Evolutionary conservation across 2,888 invertebrate species (phyloP).

Genomic region (Pollenia labialis): DNA sequence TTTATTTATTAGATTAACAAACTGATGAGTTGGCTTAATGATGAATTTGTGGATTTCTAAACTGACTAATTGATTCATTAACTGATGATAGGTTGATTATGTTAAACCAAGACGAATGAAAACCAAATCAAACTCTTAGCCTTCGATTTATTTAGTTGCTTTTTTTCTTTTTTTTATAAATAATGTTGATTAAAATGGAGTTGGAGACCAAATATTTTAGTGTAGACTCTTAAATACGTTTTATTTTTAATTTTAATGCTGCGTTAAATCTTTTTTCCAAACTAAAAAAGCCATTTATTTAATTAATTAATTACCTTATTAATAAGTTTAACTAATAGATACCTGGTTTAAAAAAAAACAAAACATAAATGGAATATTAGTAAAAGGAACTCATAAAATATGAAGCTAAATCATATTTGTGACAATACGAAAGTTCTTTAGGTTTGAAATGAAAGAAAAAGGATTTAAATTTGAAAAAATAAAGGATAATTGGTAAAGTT

Average conservation of each 20-base stretch:
- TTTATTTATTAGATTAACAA: background rate
- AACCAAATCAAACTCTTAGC: slow-evolving; percentile 83
- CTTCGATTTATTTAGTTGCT: slow-evolving; percentile 11
- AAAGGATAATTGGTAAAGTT: background rate
- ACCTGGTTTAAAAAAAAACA: slow-evolving; percentile 13
- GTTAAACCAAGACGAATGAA: slow-evolving; percentile 82
- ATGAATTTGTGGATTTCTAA: background rate
- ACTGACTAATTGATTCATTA: slow-evolving; percentile 26
- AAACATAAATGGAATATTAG: background rate
- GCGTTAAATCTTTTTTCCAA: slow-evolving; percentile 10
- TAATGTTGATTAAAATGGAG: slow-evolving; percentile 16
- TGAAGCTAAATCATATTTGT: slow-evolving; percentile 15
- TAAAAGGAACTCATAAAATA: slow-evolving; percentile 4
- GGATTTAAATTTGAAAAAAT: background rate
- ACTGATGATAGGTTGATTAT: slow-evolving; percentile 57
- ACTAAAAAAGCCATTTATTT: background rate
- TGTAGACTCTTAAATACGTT: slow-evolving; percentile 28
- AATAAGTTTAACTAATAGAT: slow-evolving; percentile 1
- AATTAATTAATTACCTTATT: background rate
- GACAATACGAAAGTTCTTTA: background rate
- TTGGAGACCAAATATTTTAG: slow-evolving; percentile 68
- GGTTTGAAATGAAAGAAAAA: background rate
- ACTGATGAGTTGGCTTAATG: background rate
- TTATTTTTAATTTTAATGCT: background rate
- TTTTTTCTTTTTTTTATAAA: background rate